Base-by-base conservation (phyloP, 2,113 vertebrate species). In the Thymallus thymallus region DNA sequence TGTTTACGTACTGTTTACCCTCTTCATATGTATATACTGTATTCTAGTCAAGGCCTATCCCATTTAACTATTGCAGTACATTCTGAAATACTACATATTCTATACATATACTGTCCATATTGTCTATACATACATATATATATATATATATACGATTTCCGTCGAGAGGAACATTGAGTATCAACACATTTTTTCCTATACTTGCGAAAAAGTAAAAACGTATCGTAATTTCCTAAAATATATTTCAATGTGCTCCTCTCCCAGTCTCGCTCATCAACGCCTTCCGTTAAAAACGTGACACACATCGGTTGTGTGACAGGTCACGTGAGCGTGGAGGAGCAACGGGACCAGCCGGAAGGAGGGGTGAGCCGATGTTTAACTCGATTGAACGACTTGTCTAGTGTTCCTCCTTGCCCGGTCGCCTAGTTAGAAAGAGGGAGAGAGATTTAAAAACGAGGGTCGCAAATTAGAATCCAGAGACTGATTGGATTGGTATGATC, bases 321-420 rank as follows among this genome's bases (percentile, higher is more conserved):
- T 93, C 93, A 93, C 90, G 90, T 93, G 92, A 91, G 83, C 48
- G 74, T 76, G 80, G 73, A 80, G 71, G 85, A 88, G 85, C 68
- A 87, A 82, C 84, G 84, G 48, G 48, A 51, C 48, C 48, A 87
- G 87, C 78, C 82, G 86, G 87, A 85, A 82, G 85, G 80, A 84
- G 81, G 80, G 83, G 83, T 77, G 86, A 82, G 85, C 76, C 72
- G 80, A 75, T 84, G 84, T 82, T 88, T 76, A 51, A 22, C 56
- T n/a, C 20, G 18, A 60, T 79, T 73, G 76, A 82, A 51, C 48
- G 87, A 79, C 74, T 74, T 67, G 79, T 88, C 85, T 88, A 83
- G 92, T 91, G 92, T 93, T 94, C 92, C 92, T 91, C 84, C 84
- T 89, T 86, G 90, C 89, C 86, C 85, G 66, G 82, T 88, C 90